Base-by-base conservation (phyloP, 2,888 invertebrate genomes). In the Troglohyphantes excavatus region DNA sequence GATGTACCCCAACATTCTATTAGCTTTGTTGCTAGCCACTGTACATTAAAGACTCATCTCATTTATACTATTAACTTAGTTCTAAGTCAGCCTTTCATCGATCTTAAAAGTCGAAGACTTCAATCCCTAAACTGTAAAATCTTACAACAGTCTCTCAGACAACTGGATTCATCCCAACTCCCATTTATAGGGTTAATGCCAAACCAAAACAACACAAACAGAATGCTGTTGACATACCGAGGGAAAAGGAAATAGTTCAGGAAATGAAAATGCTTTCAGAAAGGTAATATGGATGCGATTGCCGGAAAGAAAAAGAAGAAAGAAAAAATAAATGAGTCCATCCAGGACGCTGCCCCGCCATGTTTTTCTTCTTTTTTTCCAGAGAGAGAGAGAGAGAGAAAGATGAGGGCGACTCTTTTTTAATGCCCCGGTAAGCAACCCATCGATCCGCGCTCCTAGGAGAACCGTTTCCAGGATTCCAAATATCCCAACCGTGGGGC, bases 371-470 rank as follows among this genome's bases (percentile, higher is more conserved):
- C 26, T 21, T 33, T 53, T 67, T 23, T n/a, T 46, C 26, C 26
- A 7, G 53, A 27, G 61, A 27, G 81, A 26, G 68, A 23, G 17
- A 11, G 11, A 33, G 39, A 70, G 27, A 11, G 21, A 17, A 33
- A 13, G 65, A 76, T 26, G 65, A 23, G 70, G 67, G 21, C 63
- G 29, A 23, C 33, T 19, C 21, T 33, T 84, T 84, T 33, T 67
- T 67, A 67, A 73, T 83, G 83, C 85, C 21, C 85, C 67, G 29
- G 85, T 86, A 70, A 86, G 70, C 78, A 78, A 70, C 43, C 21
- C 85, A 86, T 86, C 85, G 85, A 86, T 86, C 70, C 26, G 43
- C 13, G n/a, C 19, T 61, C 29, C 63, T 61, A 17, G n/a, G 33
- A 26, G 61, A 82, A 59, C 46, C 68, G 29, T 81, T 68, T 26